Evolutionary conservation across 2,888 invertebrate species (phyloP).

Genomic region (Crepidodera aurea): DNA sequence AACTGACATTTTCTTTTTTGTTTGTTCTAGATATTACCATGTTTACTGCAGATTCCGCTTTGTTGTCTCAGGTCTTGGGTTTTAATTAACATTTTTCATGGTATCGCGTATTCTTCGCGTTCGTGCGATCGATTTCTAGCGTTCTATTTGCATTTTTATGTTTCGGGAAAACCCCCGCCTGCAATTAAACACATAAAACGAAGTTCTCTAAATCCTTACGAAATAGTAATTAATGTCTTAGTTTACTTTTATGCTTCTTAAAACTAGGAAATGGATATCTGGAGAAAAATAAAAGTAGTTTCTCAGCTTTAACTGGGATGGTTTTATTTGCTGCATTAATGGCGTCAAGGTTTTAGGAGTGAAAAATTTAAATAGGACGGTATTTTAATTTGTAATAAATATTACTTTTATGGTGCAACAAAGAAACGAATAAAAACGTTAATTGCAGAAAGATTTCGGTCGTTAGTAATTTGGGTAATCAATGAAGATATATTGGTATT

Average conservation of each 20-base stretch:
- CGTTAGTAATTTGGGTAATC: no score
- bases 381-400: no score
- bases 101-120: not conserved
- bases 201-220: not conserved
- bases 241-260: slow-evolving; percentile 4
- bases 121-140: slow-evolving; percentile 2
- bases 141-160: slow-evolving; percentile 12
- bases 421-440: no score
- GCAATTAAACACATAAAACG: slow-evolving; percentile 4
- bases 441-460: no score
- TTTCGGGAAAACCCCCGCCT: not conserved
- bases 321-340: no score
- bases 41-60: slow-evolving; percentile 4
- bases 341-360: no score
- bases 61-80: slow-evolving; percentile 6
- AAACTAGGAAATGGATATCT: not conserved
- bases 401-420: no score
- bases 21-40: slow-evolving; percentile 4
- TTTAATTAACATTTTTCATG: slow-evolving; percentile 11
- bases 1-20: not conserved
- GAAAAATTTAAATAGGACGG: no score
- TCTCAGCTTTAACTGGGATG: no score
- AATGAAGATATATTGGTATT: no score
- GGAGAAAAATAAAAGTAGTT: no score
- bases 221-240: slow-evolving; percentile 8